Evolutionary conservation across 2,888 invertebrate species (phyloP), one percentile per base, ranked within the genome.

Genomic region (Eristalis pertinax): DNA sequence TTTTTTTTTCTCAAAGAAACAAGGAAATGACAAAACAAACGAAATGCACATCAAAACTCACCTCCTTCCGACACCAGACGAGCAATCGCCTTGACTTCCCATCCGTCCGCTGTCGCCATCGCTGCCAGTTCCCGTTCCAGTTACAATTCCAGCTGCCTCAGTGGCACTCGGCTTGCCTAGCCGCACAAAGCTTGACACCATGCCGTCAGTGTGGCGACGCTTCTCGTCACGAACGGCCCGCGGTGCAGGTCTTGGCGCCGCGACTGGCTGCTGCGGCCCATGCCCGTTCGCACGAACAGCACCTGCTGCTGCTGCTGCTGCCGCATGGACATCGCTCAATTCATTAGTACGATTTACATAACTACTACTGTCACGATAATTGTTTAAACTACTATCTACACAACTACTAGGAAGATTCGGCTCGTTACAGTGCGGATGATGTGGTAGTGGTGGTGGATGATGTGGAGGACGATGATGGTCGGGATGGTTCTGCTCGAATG

Each of bases 171-270:
- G 78, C 69, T 84, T 89, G 22, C 65, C 76, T 76, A 84, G 88
- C 32, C 72, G 64, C 62, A 78, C 43, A 41, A 38, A 26, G 35
- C n/a, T 58, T 1, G 70, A 38, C 60, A 82, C 76, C 84, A 87
- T 84, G 84, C 89, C 89, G 62, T 90, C 90, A 24, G 90, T 90
- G 84, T 89, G 89, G 69, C 90, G 89, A 29, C 89, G 89, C 58
- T 89, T 89, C 60, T 90, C 90, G 58, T 90, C 90, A 77, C 89
- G 89, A 72, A 89, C 84, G 22, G 87, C 88, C 50, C 89, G 81
- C 70, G 85, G 89, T 56, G 84, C 73, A 38, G 87, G 85, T 50
- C 65, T 84, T 24, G 88, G 89, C 81, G 81, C 73, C 68, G 56
- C 69, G 56, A 58, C 29, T 41, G 78, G 56, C 58, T 80, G 83